Conservation (phyloP, 2,113 vertebrate genomes). For the Blennius ocellaris region DNA sequence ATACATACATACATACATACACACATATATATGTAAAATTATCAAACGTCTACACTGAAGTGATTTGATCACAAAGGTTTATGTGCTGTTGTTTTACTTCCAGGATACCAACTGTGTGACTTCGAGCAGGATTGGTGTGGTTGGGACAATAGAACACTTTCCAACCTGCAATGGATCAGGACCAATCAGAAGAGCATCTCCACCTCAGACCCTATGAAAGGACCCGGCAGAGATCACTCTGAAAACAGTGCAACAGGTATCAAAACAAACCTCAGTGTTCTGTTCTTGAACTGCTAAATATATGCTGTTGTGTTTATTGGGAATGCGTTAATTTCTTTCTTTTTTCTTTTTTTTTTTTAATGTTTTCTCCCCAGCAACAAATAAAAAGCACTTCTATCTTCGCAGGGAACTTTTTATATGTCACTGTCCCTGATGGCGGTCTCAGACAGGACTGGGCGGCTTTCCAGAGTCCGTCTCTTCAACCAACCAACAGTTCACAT, state of each 20-base stretch:
- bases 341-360: too few relatives aligned
- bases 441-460: constrained; percentile 74
- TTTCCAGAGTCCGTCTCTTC: constrained; percentile 78
- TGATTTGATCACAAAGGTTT: too few relatives aligned
- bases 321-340: background rate
- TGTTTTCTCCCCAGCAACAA: too few relatives aligned
- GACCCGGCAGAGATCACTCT: constrained; percentile 89
- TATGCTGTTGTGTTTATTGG: background rate
- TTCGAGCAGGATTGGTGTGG: constrained; percentile 75
- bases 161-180: constrained; percentile 70
- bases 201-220: constrained; percentile 2
- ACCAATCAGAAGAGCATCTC: constrained; percentile 75
- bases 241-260: constrained; percentile 84
- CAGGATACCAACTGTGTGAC: constrained; percentile 58
- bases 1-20: too few relatives aligned
- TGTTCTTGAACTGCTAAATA: background rate
- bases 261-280: background rate
- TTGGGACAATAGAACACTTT: constrained; percentile 70
- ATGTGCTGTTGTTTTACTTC: constrained; percentile 29
- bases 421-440: constrained; percentile 74
- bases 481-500: constrained; percentile 73
- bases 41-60: too few relatives aligned
- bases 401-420: constrained; percentile 83
- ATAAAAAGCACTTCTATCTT: background rate
- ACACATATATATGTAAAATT: too few relatives aligned